Base-by-base conservation (phyloP, 2,797 vertebrate species). In the Molossus alvarezi region DNA sequence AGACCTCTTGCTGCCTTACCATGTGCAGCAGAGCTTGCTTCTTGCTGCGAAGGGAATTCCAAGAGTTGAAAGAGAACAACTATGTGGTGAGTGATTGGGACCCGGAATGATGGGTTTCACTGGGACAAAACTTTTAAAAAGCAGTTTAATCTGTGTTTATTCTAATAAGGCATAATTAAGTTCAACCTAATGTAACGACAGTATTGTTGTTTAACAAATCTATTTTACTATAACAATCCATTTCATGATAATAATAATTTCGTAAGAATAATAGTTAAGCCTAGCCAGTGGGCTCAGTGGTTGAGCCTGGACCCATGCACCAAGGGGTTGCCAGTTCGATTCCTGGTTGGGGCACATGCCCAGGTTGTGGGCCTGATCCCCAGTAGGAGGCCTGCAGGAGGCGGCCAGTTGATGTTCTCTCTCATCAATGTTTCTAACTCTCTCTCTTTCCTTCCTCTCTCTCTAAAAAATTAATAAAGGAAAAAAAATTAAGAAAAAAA, bases 1-100 rank as follows among this genome's bases (percentile, higher is more conserved):
- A 13, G 62, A 48, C 37, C 9, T 20, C 13, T n/a, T 5, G 23
- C 37, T 53, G 94, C n/a, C 33, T 48, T 33, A 25, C 8, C 73
- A 98, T 98, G 98, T 60, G 90, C 73, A 65, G 85, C 71, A 96
- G 96, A 76, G 85, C 97, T 57, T 77, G 94, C 62, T 65, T 93
- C 41, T 79, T 98, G 92, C 83, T 98, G 58, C 88, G 96, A 41
- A 98, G 83, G 80, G 98, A 98, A 25, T 91, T 95, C 9, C 7
- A 21, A 15, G 89, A 98, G 45, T 55, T 98, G 33, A 67, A 90
- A 92, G 5, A 94, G 37, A 93, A 69, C 29, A 41, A 15, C 3
- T 71, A 92, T 12, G 82, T 83, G 91, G 98, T 98, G 64, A 98
- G 98, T 97, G 25, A 11, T 21, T 57, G 15, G 53, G 7, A 58